Evolutionary conservation across 2,888 invertebrate genomes (phyloP), one percentile per base, ranked within the genome.

Genomic region (Pristionchus mayeri): DNA sequence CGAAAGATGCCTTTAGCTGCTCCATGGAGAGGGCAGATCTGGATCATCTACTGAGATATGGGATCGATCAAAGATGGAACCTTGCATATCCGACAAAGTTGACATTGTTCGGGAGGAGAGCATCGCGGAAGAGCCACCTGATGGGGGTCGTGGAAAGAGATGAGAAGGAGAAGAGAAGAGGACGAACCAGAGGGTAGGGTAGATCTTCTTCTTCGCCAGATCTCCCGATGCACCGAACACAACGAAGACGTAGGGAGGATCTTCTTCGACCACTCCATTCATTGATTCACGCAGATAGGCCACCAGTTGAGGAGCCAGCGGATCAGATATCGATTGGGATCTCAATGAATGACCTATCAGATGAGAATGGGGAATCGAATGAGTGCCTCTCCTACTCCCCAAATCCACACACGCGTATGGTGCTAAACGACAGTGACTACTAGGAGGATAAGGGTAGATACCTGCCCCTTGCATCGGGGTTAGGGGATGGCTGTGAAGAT

Each of bases 151-250:
- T n/a, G n/a, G n/a, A n/a, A n/a, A n/a, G n/a, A n/a, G n/a, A n/a
- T n/a, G n/a, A n/a, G n/a, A n/a, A n/a, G n/a, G n/a, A n/a, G n/a
- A n/a, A n/a, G n/a, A n/a, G n/a, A n/a, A n/a, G n/a, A n/a, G n/a
- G n/a, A 37, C 67, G 7, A 11, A 67, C 94, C 94, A 99, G 88
- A 99, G 94, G 0, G 98, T 98, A 1, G 99, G 98, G 93, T 98
- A 99, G 91, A 99, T 99, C 94, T 99, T 99, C 94, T 99, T 99
- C 93, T 96, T 96, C 0, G 99, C 98, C 91, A 99, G 94, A 94
- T 99, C 99, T 86, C 99, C 99, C 95, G 96, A 96, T 24, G 96
- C 96, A 84, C 96, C 96, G 86, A 96, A 94, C 50, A 95, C 95
- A n/a, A 96, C 95, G 93, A 96, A 96, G 18, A 95, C 94, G 91